Percentiles rank a stretch among this genome's conserved stretches.
These are phyloP conservation scores for Nomada lathburiana DNA, from an alignment of 2,888 invertebrate genomes.

Conservation along the genomic window DNA sequence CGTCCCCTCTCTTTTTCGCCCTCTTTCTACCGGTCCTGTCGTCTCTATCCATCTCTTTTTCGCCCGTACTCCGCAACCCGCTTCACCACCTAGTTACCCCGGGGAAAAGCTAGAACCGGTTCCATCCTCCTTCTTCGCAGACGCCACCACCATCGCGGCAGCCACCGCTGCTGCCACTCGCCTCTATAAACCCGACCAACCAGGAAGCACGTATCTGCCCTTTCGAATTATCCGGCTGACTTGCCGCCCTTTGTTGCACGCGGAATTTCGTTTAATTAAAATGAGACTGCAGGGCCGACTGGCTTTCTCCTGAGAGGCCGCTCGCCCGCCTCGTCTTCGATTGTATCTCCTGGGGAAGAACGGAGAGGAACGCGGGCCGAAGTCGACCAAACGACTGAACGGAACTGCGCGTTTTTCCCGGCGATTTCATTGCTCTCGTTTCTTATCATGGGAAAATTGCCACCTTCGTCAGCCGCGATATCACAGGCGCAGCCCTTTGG, in stretches of 20 bases:
- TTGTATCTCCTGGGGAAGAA: conserved; percentile 26
- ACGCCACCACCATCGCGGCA: conserved; percentile 56
- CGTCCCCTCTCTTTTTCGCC: conserved; percentile 42
- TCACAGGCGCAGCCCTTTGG: background rate
- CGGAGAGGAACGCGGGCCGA: background rate
- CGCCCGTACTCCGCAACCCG: conserved; percentile 42
- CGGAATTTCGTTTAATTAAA: conserved; percentile 77
- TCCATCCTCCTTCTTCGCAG: conserved; percentile 65
- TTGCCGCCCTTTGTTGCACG: conserved; percentile 74
- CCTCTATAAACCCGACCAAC: conserved; percentile 71
- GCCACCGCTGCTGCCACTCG: conserved; percentile 60
- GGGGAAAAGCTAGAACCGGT: conserved; percentile 70
- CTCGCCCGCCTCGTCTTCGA: conserved; percentile 34
- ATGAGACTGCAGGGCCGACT: conserved; percentile 66
- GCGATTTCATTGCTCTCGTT: background rate
- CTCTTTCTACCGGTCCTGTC: conserved; percentile 40
- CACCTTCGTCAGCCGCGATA: background rate
- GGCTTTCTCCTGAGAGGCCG: conserved; percentile 9
- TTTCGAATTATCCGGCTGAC: conserved; percentile 75
- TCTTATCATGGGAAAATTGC: background rate
- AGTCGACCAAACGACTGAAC: conserved; percentile 30
- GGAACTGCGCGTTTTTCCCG: background rate
- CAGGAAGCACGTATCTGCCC: conserved; percentile 76
- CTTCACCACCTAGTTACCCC: conserved; percentile 76
- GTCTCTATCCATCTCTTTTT: conserved; percentile 11